Evolutionary conservation across 2,113 vertebrate genomes (phyloP).

Genomic region (Chionodraco myersi): DNA sequence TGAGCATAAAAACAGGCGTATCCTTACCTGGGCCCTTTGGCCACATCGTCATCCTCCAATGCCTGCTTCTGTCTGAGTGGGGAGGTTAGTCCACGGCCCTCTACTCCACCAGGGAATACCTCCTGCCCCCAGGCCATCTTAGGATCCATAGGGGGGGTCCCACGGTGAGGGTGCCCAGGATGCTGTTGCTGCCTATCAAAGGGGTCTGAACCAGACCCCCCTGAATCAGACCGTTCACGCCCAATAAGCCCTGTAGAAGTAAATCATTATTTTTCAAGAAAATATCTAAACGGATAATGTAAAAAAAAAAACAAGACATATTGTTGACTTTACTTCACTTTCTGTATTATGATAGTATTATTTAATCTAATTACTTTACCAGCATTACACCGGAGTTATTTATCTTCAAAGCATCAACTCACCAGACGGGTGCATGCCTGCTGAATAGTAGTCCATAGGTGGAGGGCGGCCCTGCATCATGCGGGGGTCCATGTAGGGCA

Average conservation of each 20-base stretch:
- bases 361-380: neutral
- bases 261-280: constrained; percentile 3
- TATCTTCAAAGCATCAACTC: constrained; percentile 45
- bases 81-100: constrained; percentile 84
- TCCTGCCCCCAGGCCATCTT: constrained; percentile 91
- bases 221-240: constrained; percentile 93
- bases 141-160: constrained; percentile 92
- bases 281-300: neutral
- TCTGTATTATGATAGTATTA: neutral
- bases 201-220: constrained; percentile 91
- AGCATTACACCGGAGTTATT: neutral
- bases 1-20: neutral
- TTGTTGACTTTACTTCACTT: neutral
- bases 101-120: constrained; percentile 83
- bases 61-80: constrained; percentile 86
- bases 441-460: constrained; percentile 90
- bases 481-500: constrained; percentile 93
- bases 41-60: constrained; percentile 85
- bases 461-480: constrained; percentile 92
- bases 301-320: neutral
- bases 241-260: constrained; percentile 86
- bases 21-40: constrained; percentile 87
- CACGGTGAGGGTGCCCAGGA: constrained; percentile 84
- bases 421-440: constrained; percentile 92
- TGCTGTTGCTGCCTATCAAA: constrained; percentile 90